A percentile compares a stretch with the other conserved stretches of the same genome.
These are phyloP conservation scores for Atherinosoma microstoma DNA, from an alignment of 2,797 vertebrate genomes.

Conservation along the genomic window DNA sequence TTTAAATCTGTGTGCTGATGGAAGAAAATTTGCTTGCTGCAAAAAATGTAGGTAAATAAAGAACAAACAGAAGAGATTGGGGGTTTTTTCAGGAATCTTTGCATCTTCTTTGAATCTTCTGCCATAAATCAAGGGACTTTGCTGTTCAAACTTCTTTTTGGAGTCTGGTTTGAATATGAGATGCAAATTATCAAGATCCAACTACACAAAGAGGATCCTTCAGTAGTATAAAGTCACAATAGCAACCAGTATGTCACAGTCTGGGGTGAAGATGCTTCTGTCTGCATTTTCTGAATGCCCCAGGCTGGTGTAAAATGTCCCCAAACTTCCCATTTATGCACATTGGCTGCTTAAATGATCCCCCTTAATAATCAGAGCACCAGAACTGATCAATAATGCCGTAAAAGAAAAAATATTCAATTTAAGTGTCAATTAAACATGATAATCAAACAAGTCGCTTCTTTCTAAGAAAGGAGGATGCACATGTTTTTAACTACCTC, in stretches of 20 bases:
- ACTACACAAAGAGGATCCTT: slow-evolving; percentile 38
- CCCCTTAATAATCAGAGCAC: neutral
- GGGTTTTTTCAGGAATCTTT: neutral
- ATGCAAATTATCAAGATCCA: slow-evolving; percentile 7
- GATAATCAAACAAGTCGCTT: too few species aligned
- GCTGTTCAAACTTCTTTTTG: neutral
- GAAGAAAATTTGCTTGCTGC: slow-evolving; percentile 8
- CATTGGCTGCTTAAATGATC: neutral
- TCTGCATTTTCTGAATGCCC: slow-evolving; percentile 26
- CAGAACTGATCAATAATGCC: neutral
- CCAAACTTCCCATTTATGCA: neutral
- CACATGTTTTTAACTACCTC: neutral
- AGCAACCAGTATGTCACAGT: slow-evolving; percentile 30
- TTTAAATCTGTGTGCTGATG: slow-evolving; percentile 20
- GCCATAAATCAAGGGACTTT: neutral
- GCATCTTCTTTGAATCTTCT: neutral
- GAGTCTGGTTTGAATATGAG: neutral
- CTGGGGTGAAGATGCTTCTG: neutral
- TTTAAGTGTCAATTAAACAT: too few species aligned
- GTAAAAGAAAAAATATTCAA: too few species aligned
- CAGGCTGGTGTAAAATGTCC: slow-evolving; percentile 29
- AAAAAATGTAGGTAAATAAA: slow-evolving; percentile 7
- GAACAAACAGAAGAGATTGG: neutral
- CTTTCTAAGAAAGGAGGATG: neutral
- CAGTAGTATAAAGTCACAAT: slow-evolving; percentile 24